Base-by-base conservation (phyloP, 2,888 invertebrate species). In the Cataglyphis cursor region DNA sequence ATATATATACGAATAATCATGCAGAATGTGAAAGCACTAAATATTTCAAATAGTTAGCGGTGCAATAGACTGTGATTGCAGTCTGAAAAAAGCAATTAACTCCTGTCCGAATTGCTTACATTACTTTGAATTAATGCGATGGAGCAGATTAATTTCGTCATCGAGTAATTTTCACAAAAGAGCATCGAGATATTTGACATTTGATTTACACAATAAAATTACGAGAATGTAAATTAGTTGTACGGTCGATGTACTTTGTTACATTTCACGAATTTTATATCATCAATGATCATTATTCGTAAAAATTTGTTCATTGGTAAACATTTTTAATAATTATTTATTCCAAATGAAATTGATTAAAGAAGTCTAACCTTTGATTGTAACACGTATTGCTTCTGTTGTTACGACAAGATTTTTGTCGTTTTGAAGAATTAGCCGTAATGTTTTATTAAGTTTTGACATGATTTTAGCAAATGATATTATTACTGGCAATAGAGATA, bases 221-320 rank as follows among this genome's bases (percentile, higher is more conserved):
- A 82, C 66, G 74, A 48, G 76, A 78, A 51, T 38, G 76, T 81
- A 72, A 87, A 84, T 89, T 86, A 82, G 73, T 89, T 87, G 84
- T 83, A 84, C 80, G 84, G 82, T 86, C 86, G 48, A 65, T 84
- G 85, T 80, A 84, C 83, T 84, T 89, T 82, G 85, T 82, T 64
- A 62, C 73, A 81, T 82, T 85, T 73, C 80, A 83, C 54, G 84
- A 82, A 80, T 64, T 70, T 68, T 57, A 65, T 78, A 38, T 68
- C 38, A 24, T 4, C 21, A 24, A 24, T 62, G n/a, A 76, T 68
- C 28, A 57, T 76, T 68, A 54, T 31, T 51, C 24, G 21, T 65
- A 75, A 35, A 21, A 48, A 75, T 48, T 21, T 18, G 4, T 41
- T 24, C 10, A 28, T 62, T 28, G 3, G 15, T 44, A 21, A 21